These are phyloP conservation scores for Anthophora plumipes DNA, from an alignment of 2,888 invertebrate genomes.

Conservation along the genomic window DNA sequence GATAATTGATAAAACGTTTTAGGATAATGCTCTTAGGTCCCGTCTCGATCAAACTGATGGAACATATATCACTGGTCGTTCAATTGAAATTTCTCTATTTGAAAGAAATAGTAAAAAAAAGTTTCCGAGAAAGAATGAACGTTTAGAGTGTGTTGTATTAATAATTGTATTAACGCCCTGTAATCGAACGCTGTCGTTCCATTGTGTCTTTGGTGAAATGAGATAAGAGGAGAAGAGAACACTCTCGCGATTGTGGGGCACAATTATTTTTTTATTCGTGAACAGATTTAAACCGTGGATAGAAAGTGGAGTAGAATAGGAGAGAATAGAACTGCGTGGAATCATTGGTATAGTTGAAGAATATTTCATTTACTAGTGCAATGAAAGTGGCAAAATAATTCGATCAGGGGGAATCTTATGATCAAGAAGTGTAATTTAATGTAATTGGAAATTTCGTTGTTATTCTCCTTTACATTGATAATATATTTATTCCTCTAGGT, in stretches of 20 bases:
- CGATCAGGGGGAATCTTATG: background rate
- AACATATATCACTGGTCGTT: background rate
- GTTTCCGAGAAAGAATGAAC: background rate
- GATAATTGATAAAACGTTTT: slow-evolving; percentile 35
- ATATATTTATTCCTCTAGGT: too few species aligned
- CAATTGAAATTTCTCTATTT: background rate
- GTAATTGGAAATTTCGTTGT: background rate
- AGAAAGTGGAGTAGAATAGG: background rate
- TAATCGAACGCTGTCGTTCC: background rate
- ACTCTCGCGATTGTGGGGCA: background rate
- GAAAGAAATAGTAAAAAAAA: background rate
- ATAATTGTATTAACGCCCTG: background rate
- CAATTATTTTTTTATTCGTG: slow-evolving; percentile 11
- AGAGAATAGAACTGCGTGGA: background rate
- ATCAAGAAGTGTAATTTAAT: background rate
- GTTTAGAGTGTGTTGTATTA: background rate
- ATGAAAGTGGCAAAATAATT: background rate
- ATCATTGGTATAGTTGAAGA: background rate
- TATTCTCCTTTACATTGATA: background rate
- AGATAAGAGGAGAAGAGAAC: slow-evolving; percentile 4
- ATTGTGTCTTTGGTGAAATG: slow-evolving; percentile 9
- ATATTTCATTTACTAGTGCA: background rate
- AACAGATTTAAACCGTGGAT: background rate
- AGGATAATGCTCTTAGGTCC: background rate
- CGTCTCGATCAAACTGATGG: background rate